Base-by-base conservation (phyloP, 2,888 invertebrate species). In the Anthrax anthrax region DNA sequence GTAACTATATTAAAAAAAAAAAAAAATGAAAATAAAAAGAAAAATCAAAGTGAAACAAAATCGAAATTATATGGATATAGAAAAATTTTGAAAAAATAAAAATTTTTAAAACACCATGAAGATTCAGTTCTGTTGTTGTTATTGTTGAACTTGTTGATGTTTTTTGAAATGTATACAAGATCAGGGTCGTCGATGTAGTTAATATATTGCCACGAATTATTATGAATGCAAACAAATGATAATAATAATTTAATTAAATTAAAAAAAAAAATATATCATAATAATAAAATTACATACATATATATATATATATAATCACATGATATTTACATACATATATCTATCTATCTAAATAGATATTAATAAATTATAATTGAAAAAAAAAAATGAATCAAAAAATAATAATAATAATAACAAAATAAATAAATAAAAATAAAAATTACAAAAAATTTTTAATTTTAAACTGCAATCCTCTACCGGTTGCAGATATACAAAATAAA, bases 401-500 rank as follows among this genome's bases (percentile, higher is more conserved):
- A 47, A 46, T 46, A 47, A 49, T 49, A 46, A 40, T 39, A 44
- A 27, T 36, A 23, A 42, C 27, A 47, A 40, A 43, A 43, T 42
- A 44, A 52, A 48, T 47, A 42, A 47, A 45, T 42, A 37, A 50
- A 45, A 50, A 48, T 52, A 47, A 39, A 37, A 8, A 14, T 12
- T 8, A 39, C 4, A 17, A 18, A 39, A 50, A 48, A 52, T 51
- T 45, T 50, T 42, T 51, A 51, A 51, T 47, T 56, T 53, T 55
- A 56, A 50, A 51, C 54, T 54, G 55, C 57, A 55, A 55, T 56
- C 55, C 55, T 52, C 50, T 56, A 53, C 52, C 55, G 57, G 54
- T 58, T 57, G 58, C 58, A 58, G 58, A 57, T 58, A 55, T 53
- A 51, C 56, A 55, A 51, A 56, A 54, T 49, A 54, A 55, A 50